Percentiles rank a stretch among this genome's conserved stretches.
These are phyloP conservation scores for Leuciscus waleckii DNA, from an alignment of 2,797 vertebrate genomes.

Conservation along the genomic window DNA sequence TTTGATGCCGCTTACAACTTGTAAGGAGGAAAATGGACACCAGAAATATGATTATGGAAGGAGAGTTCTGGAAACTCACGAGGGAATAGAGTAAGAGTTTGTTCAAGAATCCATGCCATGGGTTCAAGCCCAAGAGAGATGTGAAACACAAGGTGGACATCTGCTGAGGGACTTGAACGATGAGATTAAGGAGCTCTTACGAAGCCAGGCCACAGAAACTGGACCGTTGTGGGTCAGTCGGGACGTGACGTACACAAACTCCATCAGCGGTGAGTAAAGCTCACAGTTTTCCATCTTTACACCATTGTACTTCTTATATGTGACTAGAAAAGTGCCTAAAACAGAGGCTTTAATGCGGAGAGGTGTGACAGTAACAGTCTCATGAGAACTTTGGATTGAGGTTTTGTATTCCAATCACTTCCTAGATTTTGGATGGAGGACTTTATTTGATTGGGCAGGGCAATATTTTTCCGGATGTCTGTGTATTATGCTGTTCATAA, in stretches of 20 bases:
- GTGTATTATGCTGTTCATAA: neutral
- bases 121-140: slow-evolving; percentile 68
- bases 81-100: slow-evolving; percentile 71
- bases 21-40: neutral
- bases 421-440: neutral
- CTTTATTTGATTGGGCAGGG: neutral
- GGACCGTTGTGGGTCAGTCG: slow-evolving; percentile 75
- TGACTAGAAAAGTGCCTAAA: neutral
- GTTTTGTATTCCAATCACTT: neutral
- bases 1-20: slow-evolving; percentile 55
- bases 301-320: neutral
- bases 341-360: neutral
- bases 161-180: slow-evolving; percentile 67
- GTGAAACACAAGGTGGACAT: slow-evolving; percentile 68
- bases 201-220: slow-evolving; percentile 43
- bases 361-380: neutral
- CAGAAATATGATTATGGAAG: slow-evolving; percentile 4
- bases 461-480: neutral
- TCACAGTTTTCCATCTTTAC: neutral
- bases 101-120: slow-evolving; percentile 63
- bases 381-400: neutral
- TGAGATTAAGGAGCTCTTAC: slow-evolving; percentile 62
- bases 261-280: slow-evolving; percentile 67
- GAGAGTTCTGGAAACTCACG: slow-evolving; percentile 58
- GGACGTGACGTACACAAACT: slow-evolving; percentile 19